phyloP scores from a whole-genome alignment of 1,140 invertebrate genomes.

The Himalopsyche phryganea region DNA sequence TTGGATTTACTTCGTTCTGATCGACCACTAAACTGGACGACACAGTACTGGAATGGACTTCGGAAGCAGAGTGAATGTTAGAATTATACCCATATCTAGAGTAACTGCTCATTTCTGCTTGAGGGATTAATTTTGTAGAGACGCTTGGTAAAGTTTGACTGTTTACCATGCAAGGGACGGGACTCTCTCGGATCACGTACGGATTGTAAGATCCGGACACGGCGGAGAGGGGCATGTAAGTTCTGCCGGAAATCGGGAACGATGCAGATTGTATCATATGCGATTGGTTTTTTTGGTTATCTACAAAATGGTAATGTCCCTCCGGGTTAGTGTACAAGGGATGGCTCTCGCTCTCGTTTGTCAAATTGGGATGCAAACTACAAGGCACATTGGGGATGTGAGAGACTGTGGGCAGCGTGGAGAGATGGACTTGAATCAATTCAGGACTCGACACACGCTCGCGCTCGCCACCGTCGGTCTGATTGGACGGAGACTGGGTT shows the following conservation, averaged over 20 bases:
- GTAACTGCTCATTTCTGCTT: not conserved
- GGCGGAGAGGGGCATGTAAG: constrained; percentile 22
- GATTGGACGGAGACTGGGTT: not conserved
- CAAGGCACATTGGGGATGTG: constrained; percentile 41
- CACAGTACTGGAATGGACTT: not conserved
- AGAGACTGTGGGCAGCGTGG: constrained; percentile 45
- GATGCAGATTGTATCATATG: constrained; percentile 17
- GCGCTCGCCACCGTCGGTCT: not conserved
- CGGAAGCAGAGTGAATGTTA: not conserved
- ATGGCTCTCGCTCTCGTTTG: not conserved
- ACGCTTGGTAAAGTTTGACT: constrained; percentile 1
- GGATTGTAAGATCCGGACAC: constrained; percentile 31
- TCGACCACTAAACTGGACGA: not conserved
- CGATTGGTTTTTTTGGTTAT: constrained; percentile 1
- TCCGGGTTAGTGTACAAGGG: constrained; percentile 4
- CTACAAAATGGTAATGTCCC: not conserved
- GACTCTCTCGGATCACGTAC: constrained; percentile 18
- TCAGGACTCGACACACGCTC: constrained; percentile 35
- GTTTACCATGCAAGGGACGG: not conserved
- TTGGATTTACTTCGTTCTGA: not conserved
- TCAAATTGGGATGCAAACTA: constrained; percentile 26
- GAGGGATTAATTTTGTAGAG: not conserved
- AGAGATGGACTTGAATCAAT: constrained; percentile 47
- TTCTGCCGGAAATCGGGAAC: constrained; percentile 13
- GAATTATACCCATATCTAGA: not conserved